A percentile compares a stretch with the other conserved stretches of the same genome.
Conservation (phyloP, 1,140 invertebrate genomes). For the Drosophila biarmipes region DNA sequence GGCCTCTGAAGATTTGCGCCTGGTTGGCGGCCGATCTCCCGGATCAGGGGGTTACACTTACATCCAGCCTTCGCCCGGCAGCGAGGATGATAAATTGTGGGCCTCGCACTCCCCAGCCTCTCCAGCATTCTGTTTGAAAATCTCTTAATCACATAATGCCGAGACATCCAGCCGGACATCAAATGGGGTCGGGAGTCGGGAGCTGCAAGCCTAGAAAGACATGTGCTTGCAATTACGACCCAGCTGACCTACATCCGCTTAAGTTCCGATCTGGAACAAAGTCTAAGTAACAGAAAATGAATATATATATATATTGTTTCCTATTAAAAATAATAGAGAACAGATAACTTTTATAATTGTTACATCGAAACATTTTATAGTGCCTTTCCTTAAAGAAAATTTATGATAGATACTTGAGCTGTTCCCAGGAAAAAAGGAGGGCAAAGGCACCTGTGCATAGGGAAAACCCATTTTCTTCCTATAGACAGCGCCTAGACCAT, state of each 20-base stretch:
- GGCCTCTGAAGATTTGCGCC: conserved; percentile 65
- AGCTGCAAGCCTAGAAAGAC: conserved; percentile 22
- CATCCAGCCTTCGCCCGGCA: conserved; percentile 35
- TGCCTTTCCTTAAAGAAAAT: neutral
- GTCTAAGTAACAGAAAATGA: neutral
- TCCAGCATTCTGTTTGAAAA: conserved; percentile 23
- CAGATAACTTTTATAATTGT: too few species aligned
- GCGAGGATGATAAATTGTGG: conserved; percentile 76
- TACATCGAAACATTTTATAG: too few species aligned
- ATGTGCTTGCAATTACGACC: conserved; percentile 37
- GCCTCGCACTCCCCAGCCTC: conserved; percentile 12
- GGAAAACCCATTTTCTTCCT: conserved; percentile 1
- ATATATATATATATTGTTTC: neutral
- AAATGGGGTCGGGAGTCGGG: neutral
- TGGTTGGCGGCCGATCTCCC: conserved; percentile 48
- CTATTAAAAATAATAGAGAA: neutral
- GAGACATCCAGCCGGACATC: conserved; percentile 36
- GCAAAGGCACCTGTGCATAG: conserved; percentile 9
- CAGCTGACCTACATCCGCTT: conserved; percentile 56
- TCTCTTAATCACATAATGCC: conserved; percentile 71
- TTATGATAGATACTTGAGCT: neutral
- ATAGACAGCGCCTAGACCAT: conserved; percentile 7
- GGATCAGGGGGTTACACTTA: conserved; percentile 67
- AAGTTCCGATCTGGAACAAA: conserved; percentile 12
- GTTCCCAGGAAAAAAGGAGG: conserved; percentile 32